phyloP scores from a whole-genome alignment of 2,888 invertebrate species.

The Morpho deidamia region DNA sequence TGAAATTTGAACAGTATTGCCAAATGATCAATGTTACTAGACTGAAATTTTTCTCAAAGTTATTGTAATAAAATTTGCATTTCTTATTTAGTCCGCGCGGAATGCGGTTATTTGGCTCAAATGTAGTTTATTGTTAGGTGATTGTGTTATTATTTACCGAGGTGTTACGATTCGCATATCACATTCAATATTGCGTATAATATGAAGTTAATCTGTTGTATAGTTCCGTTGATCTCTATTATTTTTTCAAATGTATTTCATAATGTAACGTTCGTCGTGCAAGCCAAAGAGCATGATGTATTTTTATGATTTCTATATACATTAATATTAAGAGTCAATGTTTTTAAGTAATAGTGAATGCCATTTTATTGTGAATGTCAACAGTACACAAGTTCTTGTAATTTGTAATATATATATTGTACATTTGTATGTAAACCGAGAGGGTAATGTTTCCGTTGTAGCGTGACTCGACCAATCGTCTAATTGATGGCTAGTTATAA shows the following conservation, averaged over 20 bases:
- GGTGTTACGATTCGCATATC: conserved; percentile 51
- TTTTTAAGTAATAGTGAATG: conserved; percentile 65
- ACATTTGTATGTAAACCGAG: conserved; percentile 72
- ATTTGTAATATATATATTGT: conserved; percentile 71
- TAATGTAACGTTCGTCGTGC: conserved; percentile 69
- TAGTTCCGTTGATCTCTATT: conserved; percentile 66
- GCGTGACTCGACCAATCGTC: conserved; percentile 74
- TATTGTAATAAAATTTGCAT: conserved; percentile 30
- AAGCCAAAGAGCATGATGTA: conserved; percentile 78
- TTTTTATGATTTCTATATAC: conserved; percentile 73
- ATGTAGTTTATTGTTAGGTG: conserved; percentile 33
- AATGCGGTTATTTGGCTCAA: conserved; percentile 44
- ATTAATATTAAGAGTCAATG: conserved; percentile 65
- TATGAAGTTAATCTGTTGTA: conserved; percentile 41
- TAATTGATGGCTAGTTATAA: conserved; percentile 49
- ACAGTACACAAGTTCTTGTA: conserved; percentile 64
- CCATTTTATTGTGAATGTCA: conserved; percentile 73
- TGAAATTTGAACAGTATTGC: conserved; percentile 69
- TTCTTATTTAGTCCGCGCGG: conserved; percentile 28
- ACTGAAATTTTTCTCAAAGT: conserved; percentile 51
- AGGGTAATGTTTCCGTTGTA: conserved; percentile 63
- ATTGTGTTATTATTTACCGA: conserved; percentile 24
- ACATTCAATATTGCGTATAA: conserved; percentile 40
- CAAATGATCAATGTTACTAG: conserved; percentile 76
- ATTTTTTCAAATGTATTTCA: conserved; percentile 52